These are phyloP conservation scores for Brienomyrus longianalis DNA, from an alignment of 2,113 vertebrate species.

Conservation along the genomic window DNA sequence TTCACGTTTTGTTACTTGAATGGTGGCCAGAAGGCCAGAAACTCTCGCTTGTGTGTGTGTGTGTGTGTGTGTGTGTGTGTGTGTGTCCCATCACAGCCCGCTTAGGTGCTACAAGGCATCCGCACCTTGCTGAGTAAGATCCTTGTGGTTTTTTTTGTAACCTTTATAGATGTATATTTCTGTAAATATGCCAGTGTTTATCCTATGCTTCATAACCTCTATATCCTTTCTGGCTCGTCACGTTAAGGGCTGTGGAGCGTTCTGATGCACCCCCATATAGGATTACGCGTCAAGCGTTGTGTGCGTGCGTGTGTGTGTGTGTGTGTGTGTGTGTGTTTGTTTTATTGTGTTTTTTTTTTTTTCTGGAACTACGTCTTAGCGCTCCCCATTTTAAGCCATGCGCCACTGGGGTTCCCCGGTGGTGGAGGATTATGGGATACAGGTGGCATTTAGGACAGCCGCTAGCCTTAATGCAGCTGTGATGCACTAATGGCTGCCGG, in stretches of 20 bases:
- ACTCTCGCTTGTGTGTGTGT: background rate
- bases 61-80: background rate
- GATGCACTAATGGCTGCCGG: background rate
- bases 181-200: constrained; percentile 11
- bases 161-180: constrained; percentile 15
- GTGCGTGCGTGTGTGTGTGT: background rate
- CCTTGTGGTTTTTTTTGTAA: background rate
- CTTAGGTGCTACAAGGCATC: background rate
- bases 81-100: background rate
- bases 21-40: background rate
- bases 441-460: background rate
- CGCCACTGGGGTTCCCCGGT: background rate
- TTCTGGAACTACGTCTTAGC: background rate
- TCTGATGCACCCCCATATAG: background rate
- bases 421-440: background rate
- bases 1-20: background rate
- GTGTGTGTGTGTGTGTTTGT: background rate
- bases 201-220: background rate
- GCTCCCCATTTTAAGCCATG: background rate
- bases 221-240: background rate
- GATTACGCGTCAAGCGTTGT: background rate
- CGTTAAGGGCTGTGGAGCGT: background rate
- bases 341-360: background rate
- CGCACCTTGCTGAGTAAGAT: background rate
- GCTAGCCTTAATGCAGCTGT: constrained; percentile 8